phyloP scores from a whole-genome alignment of 1,140 invertebrate genomes.

The Ostrea denselamellosa region DNA sequence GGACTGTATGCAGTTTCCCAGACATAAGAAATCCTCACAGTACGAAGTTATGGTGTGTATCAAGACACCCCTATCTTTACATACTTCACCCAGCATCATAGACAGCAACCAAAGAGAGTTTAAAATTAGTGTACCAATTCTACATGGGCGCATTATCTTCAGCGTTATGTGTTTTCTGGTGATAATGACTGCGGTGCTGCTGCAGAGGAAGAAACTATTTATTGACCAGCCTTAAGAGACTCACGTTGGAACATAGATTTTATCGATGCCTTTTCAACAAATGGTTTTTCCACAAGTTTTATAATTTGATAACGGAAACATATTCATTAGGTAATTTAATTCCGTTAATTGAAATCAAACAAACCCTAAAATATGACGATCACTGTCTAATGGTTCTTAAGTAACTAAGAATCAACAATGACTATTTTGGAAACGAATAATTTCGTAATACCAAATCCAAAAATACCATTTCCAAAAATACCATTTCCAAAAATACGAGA shows the following conservation, averaged over 20 bases:
- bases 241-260: background rate
- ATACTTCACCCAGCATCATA: no score
- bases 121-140: background rate
- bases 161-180: background rate
- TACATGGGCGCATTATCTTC: background rate
- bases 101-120: background rate
- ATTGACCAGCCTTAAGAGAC: slow-evolving; percentile 29
- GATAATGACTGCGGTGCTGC: slow-evolving; percentile 1
- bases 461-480: no score
- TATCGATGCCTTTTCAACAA: slow-evolving; percentile 32
- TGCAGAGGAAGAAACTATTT: background rate
- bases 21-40: no score
- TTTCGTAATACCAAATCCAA: no score
- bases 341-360: slow-evolving; percentile 36
- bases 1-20: no score
- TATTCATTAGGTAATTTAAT: slow-evolving; percentile 32
- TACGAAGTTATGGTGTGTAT: no score
- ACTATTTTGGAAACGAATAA: no score
- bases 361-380: background rate
- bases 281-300: slow-evolving; percentile 17
- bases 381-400: slow-evolving; percentile 27
- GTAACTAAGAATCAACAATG: background rate
- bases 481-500: no score
- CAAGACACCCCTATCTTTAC: no score
- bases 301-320: slow-evolving; percentile 30